Percentiles rank a stretch among this genome's conserved stretches.
Conservation (phyloP, 2,797 vertebrate genomes). For the Triplophysa yarkandensis region DNA sequence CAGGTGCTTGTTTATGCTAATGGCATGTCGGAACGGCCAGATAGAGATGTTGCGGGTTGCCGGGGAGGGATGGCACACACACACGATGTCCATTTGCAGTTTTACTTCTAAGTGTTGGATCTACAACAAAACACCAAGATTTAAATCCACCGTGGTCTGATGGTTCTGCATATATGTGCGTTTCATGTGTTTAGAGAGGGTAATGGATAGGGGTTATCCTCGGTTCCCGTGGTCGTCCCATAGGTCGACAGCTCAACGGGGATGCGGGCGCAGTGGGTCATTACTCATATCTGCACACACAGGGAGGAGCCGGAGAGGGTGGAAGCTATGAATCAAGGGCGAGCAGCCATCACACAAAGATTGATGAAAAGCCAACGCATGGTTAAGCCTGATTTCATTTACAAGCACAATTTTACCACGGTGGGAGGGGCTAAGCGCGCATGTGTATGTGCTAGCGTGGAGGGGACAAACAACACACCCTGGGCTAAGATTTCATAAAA, state of each 20-base stretch:
- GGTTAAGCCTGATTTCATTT: slow-evolving; percentile 68
- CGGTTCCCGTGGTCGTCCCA: slow-evolving; percentile 51
- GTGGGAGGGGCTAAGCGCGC: slow-evolving; percentile 39
- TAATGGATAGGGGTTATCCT: slow-evolving; percentile 53
- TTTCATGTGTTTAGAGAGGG: slow-evolving; percentile 45
- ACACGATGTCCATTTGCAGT: too few species aligned
- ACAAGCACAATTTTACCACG: slow-evolving; percentile 63
- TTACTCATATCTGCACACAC: slow-evolving; percentile 66
- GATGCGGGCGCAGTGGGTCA: slow-evolving; percentile 56
- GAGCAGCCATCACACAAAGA: slow-evolving; percentile 67
- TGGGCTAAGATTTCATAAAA: slow-evolving; percentile 62
- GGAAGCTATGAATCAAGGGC: slow-evolving; percentile 69
- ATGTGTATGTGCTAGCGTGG: slow-evolving; percentile 38
- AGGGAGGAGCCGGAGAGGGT: slow-evolving; percentile 65
- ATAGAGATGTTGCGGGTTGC: slow-evolving; percentile 60
- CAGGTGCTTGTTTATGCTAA: slow-evolving; percentile 68
- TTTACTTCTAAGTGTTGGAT: too few species aligned
- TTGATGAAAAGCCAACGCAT: slow-evolving; percentile 72
- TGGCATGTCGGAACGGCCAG: slow-evolving; percentile 57
- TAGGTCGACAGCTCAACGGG: slow-evolving; percentile 53
- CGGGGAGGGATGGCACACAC: slow-evolving; percentile 18
- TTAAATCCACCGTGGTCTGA: background rate
- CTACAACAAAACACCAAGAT: slow-evolving; percentile 1
- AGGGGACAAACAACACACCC: slow-evolving; percentile 60
- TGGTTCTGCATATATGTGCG: slow-evolving; percentile 19